A percentile compares a stretch with the other conserved stretches of the same genome.
Evolutionary conservation across 1,140 invertebrate species (phyloP).

Genomic region (Aphaenogaster floridana): DNA sequence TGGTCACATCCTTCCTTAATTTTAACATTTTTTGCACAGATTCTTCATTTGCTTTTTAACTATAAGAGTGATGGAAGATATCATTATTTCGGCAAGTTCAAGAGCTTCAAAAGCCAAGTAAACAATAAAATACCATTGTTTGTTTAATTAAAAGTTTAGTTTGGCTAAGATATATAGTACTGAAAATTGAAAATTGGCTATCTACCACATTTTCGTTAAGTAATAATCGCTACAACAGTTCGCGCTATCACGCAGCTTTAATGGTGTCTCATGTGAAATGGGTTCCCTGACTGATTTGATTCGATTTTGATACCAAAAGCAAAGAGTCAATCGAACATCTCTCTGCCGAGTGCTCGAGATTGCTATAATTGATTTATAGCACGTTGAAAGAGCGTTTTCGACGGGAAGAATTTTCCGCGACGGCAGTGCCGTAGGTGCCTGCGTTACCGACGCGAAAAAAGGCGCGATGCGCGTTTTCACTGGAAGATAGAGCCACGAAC

Average conservation of each 20-base stretch:
- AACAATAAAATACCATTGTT: not conserved
- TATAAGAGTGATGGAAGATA: not conserved
- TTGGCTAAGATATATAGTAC: not conserved
- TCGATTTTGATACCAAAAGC: not conserved
- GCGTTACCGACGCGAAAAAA: constrained; percentile 78
- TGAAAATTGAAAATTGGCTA: not conserved
- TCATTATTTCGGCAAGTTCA: not conserved
- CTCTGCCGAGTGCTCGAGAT: not conserved
- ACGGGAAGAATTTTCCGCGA: constrained; percentile 61
- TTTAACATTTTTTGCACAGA: not conserved
- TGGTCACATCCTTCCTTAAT: not conserved
- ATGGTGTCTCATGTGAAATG: not conserved
- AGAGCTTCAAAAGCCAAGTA: not conserved
- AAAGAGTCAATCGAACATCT: not conserved
- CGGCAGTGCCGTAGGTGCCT: constrained; percentile 45
- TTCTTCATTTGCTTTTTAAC: not conserved
- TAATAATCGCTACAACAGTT: not conserved
- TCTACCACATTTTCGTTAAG: not conserved
- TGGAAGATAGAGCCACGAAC: constrained; percentile 84
- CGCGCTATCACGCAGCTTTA: not conserved
- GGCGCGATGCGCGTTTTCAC: constrained; percentile 64
- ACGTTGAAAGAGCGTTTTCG: not conserved
- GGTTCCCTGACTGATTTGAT: not conserved
- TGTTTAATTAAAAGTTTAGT: not conserved
- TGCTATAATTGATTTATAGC: not conserved